Evolutionary conservation across 2,797 vertebrate species (phyloP).

Genomic region (Buphagus erythrorhynchus): DNA sequence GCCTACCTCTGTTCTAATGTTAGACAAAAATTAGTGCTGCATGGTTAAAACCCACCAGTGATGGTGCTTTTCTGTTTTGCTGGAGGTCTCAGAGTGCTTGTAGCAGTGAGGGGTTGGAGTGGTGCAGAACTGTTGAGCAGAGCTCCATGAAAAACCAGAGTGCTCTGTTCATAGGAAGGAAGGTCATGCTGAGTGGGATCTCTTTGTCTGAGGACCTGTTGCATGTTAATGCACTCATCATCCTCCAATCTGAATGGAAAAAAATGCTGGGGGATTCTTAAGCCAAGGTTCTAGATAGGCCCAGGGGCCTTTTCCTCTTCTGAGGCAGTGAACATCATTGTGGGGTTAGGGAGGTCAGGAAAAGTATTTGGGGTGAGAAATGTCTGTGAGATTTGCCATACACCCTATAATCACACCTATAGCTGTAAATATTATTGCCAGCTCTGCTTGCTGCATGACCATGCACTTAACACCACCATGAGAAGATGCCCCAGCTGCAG

Average conservation of each 20-base stretch:
- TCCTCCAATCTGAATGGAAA: neutral
- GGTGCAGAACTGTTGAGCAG: neutral
- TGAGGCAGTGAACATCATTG: neutral
- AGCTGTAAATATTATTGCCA: neutral
- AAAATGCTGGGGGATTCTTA: neutral
- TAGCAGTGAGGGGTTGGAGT: neutral
- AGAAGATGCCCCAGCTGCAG: neutral
- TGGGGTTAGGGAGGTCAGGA: neutral
- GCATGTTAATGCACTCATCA: accelerated
- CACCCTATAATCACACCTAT: neutral
- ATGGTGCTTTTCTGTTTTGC: neutral
- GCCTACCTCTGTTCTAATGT: neutral
- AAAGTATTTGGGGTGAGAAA: neutral
- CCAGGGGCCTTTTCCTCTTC: neutral
- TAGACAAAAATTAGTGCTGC: neutral
- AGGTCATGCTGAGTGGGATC: neutral
- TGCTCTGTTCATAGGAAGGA: neutral
- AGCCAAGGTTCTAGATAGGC: neutral
- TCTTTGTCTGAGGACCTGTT: neutral
- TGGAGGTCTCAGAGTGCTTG: accelerated
- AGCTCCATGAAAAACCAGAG: neutral
- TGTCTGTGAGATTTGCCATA: neutral
- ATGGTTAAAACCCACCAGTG: neutral
- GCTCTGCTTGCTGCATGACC: neutral
- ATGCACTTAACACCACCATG: accelerated